Conservation (phyloP, 2,888 invertebrate genomes). For the Drosophila nr. medialis region DNA sequence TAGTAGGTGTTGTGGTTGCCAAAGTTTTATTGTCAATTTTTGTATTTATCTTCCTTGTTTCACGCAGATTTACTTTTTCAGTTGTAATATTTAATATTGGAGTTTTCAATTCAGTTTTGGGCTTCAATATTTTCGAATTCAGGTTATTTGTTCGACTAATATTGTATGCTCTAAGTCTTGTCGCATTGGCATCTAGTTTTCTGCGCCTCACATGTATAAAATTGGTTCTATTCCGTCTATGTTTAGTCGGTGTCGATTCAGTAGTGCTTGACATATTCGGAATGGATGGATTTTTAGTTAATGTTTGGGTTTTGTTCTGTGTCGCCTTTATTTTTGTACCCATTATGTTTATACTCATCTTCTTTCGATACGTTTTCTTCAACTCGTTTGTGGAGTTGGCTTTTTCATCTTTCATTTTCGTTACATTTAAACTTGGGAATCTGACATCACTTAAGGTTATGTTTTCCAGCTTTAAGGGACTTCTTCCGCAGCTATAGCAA, state of each 20-base stretch:
- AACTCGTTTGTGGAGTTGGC: not conserved
- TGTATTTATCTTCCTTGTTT: not conserved
- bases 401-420: not conserved
- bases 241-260: not conserved
- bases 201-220: slow-evolving; percentile 15
- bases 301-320: not conserved
- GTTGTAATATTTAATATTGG: not conserved
- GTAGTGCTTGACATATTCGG: not conserved
- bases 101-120: slow-evolving; percentile 10
- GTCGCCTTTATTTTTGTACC: slow-evolving; percentile 6
- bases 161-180: slow-evolving; percentile 21
- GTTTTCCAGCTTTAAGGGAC: not conserved
- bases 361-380: slow-evolving; percentile 1
- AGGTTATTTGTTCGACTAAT: slow-evolving; percentile 9
- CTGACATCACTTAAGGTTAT: not conserved
- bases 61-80: not conserved
- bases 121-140: slow-evolving; percentile 18
- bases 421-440: not conserved
- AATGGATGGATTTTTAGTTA: not conserved
- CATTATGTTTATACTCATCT: not conserved
- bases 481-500: slow-evolving; percentile 8
- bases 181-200: slow-evolving; percentile 14
- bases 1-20: slow-evolving; percentile 2
- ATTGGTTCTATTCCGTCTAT: slow-evolving; percentile 16
- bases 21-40: slow-evolving; percentile 7